These are phyloP conservation scores for Aphidius gifuensis DNA, from an alignment of 1,140 invertebrate species.

Conservation along the genomic window DNA sequence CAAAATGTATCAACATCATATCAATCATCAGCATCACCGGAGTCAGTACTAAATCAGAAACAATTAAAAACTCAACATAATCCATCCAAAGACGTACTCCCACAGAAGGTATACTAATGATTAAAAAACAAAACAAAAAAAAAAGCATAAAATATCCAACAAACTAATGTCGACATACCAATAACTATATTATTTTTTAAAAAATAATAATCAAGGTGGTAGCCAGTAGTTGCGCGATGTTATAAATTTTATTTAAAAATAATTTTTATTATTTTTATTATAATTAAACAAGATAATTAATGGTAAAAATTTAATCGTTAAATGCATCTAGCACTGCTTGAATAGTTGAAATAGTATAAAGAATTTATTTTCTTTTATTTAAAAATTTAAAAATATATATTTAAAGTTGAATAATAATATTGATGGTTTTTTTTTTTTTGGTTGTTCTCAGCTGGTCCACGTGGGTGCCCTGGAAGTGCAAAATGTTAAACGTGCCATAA, in stretches of 20 bases:
- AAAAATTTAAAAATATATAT: slow-evolving; percentile 1
- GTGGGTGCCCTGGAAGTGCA: slow-evolving; percentile 92
- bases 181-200: background rate
- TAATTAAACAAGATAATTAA: background rate
- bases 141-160: slow-evolving; percentile 10
- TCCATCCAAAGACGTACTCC: slow-evolving; percentile 47
- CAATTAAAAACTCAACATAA: slow-evolving; percentile 51
- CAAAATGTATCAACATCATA: slow-evolving; percentile 39
- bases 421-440: background rate
- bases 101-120: slow-evolving; percentile 48
- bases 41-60: slow-evolving; percentile 49
- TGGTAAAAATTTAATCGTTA: slow-evolving; percentile 24
- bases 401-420: slow-evolving; percentile 2
- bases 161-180: background rate
- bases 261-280: slow-evolving; percentile 4
- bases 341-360: slow-evolving; percentile 28
- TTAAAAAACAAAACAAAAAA: slow-evolving; percentile 13
- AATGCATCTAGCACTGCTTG: slow-evolving; percentile 52
- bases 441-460: slow-evolving; percentile 61
- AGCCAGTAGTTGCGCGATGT: slow-evolving; percentile 16
- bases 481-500: slow-evolving; percentile 94
- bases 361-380: background rate
- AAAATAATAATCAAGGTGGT: slow-evolving; percentile 12
- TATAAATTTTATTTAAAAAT: slow-evolving; percentile 6
- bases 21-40: slow-evolving; percentile 49